A percentile compares a stretch with the other conserved stretches of the same genome.
These are phyloP conservation scores for Euborellia annulipes DNA, from an alignment of 1,140 invertebrate species.

Conservation along the genomic window DNA sequence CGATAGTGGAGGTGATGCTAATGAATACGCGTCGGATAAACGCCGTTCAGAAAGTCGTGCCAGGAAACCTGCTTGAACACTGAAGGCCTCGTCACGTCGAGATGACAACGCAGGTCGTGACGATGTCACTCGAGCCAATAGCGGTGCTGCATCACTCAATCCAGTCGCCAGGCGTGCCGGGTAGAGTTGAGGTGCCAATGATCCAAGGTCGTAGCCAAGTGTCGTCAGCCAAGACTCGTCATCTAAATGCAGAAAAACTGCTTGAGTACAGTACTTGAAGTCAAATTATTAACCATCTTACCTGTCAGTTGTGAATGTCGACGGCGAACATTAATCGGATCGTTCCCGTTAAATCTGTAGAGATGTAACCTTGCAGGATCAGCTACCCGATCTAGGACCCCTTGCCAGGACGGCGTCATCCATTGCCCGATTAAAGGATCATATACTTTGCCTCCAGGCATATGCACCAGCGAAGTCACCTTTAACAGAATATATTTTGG, in stretches of 20 bases:
- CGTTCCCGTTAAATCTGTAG: slow-evolving; percentile 82
- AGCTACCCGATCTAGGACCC: slow-evolving; percentile 56
- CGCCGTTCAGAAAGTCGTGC: slow-evolving; percentile 56
- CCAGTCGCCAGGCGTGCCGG: slow-evolving; percentile 43
- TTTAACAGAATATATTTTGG: slow-evolving; percentile 23
- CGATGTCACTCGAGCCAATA: not conserved
- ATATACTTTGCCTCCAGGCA: slow-evolving; percentile 82
- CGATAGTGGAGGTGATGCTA: slow-evolving; percentile 45
- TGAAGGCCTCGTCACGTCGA: slow-evolving; percentile 10
- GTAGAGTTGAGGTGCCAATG: slow-evolving; percentile 69
- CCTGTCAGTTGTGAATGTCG: slow-evolving; percentile 56
- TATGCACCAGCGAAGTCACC: slow-evolving; percentile 79
- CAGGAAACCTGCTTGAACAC: slow-evolving; percentile 62
- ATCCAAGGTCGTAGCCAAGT: slow-evolving; percentile 73
- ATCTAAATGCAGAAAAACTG: slow-evolving; percentile 35
- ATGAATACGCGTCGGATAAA: slow-evolving; percentile 50
- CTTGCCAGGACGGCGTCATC: slow-evolving; percentile 85
- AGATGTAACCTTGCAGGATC: slow-evolving; percentile 68
- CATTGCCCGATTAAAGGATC: slow-evolving; percentile 88
- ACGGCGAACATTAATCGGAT: slow-evolving; percentile 73
- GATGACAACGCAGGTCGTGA: slow-evolving; percentile 1
- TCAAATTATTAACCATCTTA: slow-evolving; percentile 23
- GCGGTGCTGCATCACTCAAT: not conserved
- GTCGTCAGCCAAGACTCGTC: slow-evolving; percentile 67
- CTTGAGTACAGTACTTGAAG: not conserved